phyloP scores from a whole-genome alignment of 2,113 vertebrate species.

The Tupaia chinensis region DNA sequence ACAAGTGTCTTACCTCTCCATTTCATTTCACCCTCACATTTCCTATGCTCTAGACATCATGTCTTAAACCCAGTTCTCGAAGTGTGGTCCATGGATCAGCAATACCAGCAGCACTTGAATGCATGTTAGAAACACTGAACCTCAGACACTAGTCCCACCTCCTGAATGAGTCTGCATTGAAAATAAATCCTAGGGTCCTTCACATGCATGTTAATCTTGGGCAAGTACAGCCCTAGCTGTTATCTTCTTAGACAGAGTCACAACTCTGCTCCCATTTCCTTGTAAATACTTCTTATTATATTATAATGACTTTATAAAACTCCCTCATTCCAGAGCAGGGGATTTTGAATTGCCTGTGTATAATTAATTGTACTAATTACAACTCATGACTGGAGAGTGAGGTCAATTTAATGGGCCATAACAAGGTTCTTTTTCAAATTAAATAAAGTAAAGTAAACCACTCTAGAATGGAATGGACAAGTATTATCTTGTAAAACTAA shows the following conservation, averaged over 20 bases:
- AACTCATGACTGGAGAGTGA: background rate
- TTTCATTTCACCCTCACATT: no score
- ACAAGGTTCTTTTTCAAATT: background rate
- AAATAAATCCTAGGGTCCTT: no score
- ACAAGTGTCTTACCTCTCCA: no score
- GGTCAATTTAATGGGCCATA: background rate
- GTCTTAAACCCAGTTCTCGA: background rate
- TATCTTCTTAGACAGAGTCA: background rate
- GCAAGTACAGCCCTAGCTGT: background rate
- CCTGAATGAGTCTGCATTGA: background rate
- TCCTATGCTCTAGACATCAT: background rate
- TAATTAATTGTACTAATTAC: conserved; percentile 4
- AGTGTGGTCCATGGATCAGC: background rate
- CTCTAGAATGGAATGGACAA: conserved; percentile 7
- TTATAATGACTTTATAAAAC: background rate
- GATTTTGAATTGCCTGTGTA: background rate
- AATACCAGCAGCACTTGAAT: background rate
- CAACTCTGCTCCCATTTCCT: background rate
- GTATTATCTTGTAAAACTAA: conserved; percentile 5
- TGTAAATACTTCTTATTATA: background rate
- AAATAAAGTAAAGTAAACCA: background rate
- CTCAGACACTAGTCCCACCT: background rate
- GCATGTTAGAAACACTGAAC: background rate
- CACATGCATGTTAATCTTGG: background rate
- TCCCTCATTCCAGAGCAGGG: background rate